Base-by-base conservation (phyloP, 2,113 vertebrate species). In the Nyctereutes procyonoides region DNA sequence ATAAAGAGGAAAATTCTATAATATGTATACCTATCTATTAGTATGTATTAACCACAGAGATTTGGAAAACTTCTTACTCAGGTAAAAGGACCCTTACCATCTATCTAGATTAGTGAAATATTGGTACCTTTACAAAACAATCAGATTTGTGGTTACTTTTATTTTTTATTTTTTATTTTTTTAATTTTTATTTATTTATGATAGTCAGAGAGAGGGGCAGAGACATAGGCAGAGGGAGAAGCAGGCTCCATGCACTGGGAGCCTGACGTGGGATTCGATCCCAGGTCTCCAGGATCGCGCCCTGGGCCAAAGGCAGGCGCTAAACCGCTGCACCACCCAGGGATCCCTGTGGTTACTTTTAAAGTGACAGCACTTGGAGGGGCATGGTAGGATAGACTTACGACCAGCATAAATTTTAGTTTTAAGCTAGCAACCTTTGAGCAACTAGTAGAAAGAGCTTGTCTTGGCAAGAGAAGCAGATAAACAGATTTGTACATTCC, bases 271-370 rank as follows among this genome's bases (percentile, higher is more conserved):
- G n/a, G n/a, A n/a, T n/a, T n/a, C n/a, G n/a, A n/a, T n/a, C n/a
- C n/a, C n/a, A n/a, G n/a, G n/a, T n/a, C n/a, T n/a, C n/a, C n/a
- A n/a, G n/a, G n/a, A n/a, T n/a, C n/a, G n/a, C n/a, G n/a, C n/a
- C n/a, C n/a, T n/a, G n/a, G n/a, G n/a, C n/a, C n/a, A n/a, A n/a
- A n/a, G n/a, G n/a, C n/a, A n/a, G n/a, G n/a, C n/a, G n/a, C n/a
- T n/a, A n/a, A n/a, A n/a, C n/a, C n/a, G n/a, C n/a, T n/a, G n/a
- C n/a, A n/a, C n/a, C n/a, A n/a, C n/a, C n/a, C n/a, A n/a, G n/a
- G n/a, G n/a, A n/a, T n/a, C n/a, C n/a, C n/a, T 96, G 56, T 90
- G 17, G 32, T 73, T 96, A 62, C 53, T 88, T 94, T 81, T 91
- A 87, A 91, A 82, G 56, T 92, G n/a, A 26, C 53, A 89, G 48